These are phyloP conservation scores for Agelas oroides DNA, from an alignment of 37 sponge, comb jelly and placozoan species.

Conservation along the genomic window DNA sequence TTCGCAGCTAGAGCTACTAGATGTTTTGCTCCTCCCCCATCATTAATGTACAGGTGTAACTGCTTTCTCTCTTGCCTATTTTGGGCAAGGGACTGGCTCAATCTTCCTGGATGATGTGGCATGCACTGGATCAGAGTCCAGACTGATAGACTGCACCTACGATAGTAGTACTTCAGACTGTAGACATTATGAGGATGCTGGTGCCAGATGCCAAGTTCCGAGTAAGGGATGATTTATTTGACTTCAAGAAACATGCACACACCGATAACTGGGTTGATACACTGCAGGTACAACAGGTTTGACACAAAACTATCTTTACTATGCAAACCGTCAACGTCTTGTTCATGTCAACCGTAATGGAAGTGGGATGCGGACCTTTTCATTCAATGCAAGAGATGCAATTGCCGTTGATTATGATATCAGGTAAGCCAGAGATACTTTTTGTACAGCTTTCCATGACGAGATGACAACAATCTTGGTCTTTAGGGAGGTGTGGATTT, in stretches of 20 bases:
- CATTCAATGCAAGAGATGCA: no score
- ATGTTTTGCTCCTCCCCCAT: no score
- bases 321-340: no score
- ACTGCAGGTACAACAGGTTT: neutral
- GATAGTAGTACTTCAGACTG: neutral
- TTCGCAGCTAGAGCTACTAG: no score
- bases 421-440: no score
- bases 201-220: neutral
- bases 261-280: neutral
- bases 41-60: neutral
- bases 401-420: no score
- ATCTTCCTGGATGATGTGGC: constrained; percentile 19
- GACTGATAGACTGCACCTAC: constrained; percentile 14
- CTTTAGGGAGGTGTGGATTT: no score
- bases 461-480: no score
- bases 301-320: no score
- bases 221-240: neutral
- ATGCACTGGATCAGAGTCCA: constrained; percentile 11
- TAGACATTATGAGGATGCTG: constrained; percentile 19
- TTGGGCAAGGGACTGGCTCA: neutral
- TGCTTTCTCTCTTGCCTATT: neutral
- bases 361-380: no score
- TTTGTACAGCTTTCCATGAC: neutral
- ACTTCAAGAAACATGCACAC: constrained; percentile 3
- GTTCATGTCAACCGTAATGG: no score